Evolutionary conservation across 2,888 invertebrate genomes (phyloP).

Genomic region (Luperina testacea): DNA sequence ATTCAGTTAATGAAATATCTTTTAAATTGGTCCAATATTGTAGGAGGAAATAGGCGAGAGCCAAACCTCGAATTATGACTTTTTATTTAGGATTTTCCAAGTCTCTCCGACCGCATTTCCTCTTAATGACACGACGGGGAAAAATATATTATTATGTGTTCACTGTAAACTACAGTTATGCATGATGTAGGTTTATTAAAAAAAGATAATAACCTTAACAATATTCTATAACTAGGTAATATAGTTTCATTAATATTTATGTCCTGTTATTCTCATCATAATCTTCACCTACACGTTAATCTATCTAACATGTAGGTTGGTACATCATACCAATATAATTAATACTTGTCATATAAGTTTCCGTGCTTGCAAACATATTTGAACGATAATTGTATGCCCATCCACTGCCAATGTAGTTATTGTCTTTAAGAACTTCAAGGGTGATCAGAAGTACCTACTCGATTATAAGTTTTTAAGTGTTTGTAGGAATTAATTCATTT

Average conservation of each 20-base stretch:
- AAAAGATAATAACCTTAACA: background rate
- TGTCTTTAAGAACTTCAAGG: background rate
- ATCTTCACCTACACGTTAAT: background rate
- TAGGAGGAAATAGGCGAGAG: too few species aligned
- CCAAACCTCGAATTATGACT: too few species aligned
- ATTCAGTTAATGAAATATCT: too few species aligned
- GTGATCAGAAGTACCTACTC: background rate
- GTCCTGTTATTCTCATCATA: background rate
- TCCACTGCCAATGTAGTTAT: slow-evolving; percentile 21
- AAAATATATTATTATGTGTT: background rate
- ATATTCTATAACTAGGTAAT: background rate
- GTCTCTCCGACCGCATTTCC: too few species aligned
- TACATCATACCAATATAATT: background rate
- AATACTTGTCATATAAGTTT: background rate
- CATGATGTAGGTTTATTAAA: background rate
- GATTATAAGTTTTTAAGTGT: too few species aligned
- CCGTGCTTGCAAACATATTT: slow-evolving; percentile 16
- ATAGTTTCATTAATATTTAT: background rate
- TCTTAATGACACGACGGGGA: background rate
- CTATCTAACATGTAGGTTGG: background rate
- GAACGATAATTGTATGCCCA: slow-evolving; percentile 25
- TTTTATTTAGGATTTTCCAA: too few species aligned
- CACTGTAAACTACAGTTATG: too few species aligned
- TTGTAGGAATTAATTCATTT: background rate
- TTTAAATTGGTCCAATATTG: too few species aligned